These are phyloP conservation scores for Forbesichthys papilliferus DNA, from an alignment of 2,113 vertebrate genomes.

Conservation along the genomic window DNA sequence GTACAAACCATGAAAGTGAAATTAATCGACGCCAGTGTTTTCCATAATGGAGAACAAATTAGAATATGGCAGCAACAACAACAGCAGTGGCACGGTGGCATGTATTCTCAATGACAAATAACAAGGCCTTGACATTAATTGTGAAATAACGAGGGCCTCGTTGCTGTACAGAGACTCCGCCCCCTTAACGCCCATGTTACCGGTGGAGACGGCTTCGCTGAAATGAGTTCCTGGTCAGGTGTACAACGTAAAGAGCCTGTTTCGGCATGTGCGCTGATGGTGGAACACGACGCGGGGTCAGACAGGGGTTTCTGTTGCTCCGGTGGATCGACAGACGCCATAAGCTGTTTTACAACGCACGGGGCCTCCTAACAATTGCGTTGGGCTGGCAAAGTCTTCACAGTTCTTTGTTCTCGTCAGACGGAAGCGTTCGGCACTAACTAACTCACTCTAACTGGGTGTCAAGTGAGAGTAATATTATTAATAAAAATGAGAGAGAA, in stretches of 20 bases:
- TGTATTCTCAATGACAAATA: constrained; percentile 77
- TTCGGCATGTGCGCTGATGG: constrained; percentile 47
- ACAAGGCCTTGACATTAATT: constrained; percentile 80
- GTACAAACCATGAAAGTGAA: constrained; percentile 76
- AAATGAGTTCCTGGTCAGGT: constrained; percentile 73
- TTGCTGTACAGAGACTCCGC: constrained; percentile 61
- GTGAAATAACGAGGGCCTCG: constrained; percentile 75
- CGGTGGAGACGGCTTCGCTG: constrained; percentile 44
- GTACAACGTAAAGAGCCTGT: constrained; percentile 65
- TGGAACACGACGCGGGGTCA: constrained; percentile 73
- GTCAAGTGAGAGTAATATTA: no score
- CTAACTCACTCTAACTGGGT: no score
- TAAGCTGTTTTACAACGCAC: constrained; percentile 49
- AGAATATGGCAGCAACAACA: constrained; percentile 78
- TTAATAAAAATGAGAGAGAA: background rate
- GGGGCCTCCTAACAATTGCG: constrained; percentile 12
- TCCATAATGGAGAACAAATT: constrained; percentile 81
- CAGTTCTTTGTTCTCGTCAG: constrained; percentile 35
- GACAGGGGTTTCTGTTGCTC: constrained; percentile 40
- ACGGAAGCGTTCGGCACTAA: background rate
- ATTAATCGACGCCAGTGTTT: constrained; percentile 78
- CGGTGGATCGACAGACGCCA: constrained; percentile 55
- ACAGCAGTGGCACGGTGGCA: constrained; percentile 49
- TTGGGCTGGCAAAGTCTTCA: constrained; percentile 9
- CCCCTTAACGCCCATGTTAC: constrained; percentile 62